Percentiles rank a stretch among this genome's conserved stretches.
Conservation (phyloP, 2,797 vertebrate species). For the Peromyscus eremicus region DNA sequence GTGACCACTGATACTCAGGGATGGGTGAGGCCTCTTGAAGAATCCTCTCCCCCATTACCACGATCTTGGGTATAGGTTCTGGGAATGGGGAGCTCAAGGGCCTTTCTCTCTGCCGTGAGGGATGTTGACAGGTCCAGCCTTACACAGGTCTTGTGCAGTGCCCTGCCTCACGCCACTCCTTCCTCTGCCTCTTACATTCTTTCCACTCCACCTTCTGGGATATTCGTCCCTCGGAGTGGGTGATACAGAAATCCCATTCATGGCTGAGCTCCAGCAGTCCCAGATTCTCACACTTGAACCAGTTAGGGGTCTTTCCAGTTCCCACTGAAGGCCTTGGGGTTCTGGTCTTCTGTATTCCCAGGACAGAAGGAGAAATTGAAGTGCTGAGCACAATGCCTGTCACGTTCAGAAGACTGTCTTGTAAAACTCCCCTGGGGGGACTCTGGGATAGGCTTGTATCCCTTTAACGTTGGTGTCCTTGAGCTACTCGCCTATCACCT, state of each 20-base stretch:
- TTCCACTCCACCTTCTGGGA: neutral
- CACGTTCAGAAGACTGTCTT: neutral
- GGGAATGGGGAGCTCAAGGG: neutral
- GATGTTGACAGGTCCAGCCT: neutral
- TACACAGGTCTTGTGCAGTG: too few species aligned
- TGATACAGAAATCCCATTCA: too few species aligned
- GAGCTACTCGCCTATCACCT: neutral
- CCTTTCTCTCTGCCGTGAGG: neutral
- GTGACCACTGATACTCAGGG: neutral
- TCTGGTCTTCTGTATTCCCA: neutral
- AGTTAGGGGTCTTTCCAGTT: neutral
- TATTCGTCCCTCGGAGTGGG: neutral
- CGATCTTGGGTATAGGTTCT: neutral
- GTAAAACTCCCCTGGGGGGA: neutral
- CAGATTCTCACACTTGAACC: neutral
- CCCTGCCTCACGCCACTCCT: too few species aligned
- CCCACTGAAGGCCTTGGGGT: neutral
- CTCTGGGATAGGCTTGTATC: neutral
- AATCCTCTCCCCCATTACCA: neutral
- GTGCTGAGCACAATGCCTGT: neutral
- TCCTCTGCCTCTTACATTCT: neutral
- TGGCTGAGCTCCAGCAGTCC: too few species aligned
- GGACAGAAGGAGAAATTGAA: constrained; percentile 1
- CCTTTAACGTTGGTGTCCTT: neutral
- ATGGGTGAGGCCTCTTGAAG: neutral